phyloP scores from a whole-genome alignment of 2,888 invertebrate genomes.

The Parascotia fuliginaria region DNA sequence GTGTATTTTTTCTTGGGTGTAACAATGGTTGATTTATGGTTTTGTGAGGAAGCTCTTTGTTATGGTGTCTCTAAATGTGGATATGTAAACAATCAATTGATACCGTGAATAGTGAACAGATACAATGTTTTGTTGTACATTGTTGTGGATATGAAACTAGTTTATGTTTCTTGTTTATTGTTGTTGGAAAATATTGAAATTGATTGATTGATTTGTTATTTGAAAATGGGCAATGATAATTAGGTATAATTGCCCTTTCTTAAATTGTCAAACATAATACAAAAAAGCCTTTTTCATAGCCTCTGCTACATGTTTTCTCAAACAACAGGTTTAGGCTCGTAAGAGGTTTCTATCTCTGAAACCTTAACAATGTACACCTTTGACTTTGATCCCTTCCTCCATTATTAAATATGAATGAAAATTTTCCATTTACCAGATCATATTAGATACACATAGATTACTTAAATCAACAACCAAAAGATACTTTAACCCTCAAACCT shows the following conservation, averaged over 20 bases:
- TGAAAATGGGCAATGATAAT: too few relatives aligned
- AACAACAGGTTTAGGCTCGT: too few relatives aligned
- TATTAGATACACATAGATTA: not conserved
- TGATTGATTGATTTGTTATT: too few relatives aligned
- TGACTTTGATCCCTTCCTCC: too few relatives aligned
- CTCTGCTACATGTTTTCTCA: too few relatives aligned
- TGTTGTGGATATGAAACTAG: not conserved
- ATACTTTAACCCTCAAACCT: not conserved
- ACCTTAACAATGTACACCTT: too few relatives aligned
- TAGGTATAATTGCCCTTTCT: too few relatives aligned
- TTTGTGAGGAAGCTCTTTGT: conserved; percentile 23
- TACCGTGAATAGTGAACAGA: not conserved
- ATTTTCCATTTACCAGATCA: not conserved
- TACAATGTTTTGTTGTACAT: not conserved
- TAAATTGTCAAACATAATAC: too few relatives aligned
- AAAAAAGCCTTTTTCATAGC: too few relatives aligned
- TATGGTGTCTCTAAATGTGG: conserved; percentile 12
- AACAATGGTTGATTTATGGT: conserved; percentile 80
- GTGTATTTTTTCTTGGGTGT: conserved; percentile 56
- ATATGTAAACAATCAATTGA: conserved; percentile 7
- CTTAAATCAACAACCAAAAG: not conserved
- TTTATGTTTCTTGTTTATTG: not conserved
- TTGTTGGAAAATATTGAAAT: too few relatives aligned
- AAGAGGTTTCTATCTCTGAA: too few relatives aligned
- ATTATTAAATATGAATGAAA: too few relatives aligned